phyloP scores from a whole-genome alignment of 1,140 invertebrate genomes.

The Sinonovacula constricta region DNA sequence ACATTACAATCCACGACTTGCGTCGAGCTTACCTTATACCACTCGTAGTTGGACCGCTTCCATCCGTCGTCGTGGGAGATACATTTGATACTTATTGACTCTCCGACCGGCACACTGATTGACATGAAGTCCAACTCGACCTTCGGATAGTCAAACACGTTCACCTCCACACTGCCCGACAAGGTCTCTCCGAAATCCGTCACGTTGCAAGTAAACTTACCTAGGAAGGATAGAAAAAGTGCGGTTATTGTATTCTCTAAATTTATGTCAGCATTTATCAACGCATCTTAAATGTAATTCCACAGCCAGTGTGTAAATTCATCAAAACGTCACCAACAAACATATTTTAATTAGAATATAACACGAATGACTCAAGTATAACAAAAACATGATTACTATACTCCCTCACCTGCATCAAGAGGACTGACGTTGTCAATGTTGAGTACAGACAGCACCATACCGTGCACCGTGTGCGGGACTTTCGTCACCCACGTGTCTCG shows the following conservation, averaged over 20 bases:
- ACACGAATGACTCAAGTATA: too few relatives aligned
- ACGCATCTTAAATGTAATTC: too few relatives aligned
- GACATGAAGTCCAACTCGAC: conserved; percentile 58
- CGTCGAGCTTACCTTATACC: conserved; percentile 47
- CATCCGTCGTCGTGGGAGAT: conserved; percentile 60
- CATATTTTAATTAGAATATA: too few relatives aligned
- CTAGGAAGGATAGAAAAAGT: too few relatives aligned
- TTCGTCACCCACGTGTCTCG: conserved; percentile 60
- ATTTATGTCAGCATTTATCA: too few relatives aligned
- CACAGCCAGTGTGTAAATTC: too few relatives aligned
- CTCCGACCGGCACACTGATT: conserved; percentile 37
- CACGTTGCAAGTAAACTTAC: conserved; percentile 59
- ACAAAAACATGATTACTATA: too few relatives aligned
- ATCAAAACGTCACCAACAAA: too few relatives aligned
- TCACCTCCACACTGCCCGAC: conserved; percentile 41
- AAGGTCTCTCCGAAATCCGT: conserved; percentile 52
- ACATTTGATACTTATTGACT: conserved; percentile 50
- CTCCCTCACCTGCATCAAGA: conserved; percentile 58
- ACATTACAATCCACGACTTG: too few relatives aligned
- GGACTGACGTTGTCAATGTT: conserved; percentile 62
- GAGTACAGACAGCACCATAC: conserved; percentile 52
- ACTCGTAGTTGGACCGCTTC: conserved; percentile 56
- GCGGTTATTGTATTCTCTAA: too few relatives aligned
- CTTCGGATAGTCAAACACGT: conserved; percentile 56
- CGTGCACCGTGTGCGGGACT: conserved; percentile 44